phyloP scores from a whole-genome alignment of 2,113 vertebrate genomes.

The Emydura subglobosa region DNA sequence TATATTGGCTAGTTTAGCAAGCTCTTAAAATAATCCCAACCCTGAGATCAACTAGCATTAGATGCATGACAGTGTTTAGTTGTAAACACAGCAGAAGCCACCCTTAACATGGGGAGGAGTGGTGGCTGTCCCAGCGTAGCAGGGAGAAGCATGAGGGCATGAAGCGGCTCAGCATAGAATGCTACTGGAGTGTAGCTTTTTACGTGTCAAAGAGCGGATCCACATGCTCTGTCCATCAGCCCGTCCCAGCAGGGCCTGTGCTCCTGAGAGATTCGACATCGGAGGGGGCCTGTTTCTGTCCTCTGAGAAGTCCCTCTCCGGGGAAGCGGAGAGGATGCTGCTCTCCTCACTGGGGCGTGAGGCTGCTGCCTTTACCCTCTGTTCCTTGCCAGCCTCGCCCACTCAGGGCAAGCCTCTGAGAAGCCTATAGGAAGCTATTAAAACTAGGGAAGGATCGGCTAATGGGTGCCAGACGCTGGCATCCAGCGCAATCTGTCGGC shows the following conservation, averaged over 20 bases:
- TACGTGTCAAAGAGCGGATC: neutral
- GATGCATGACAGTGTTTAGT: neutral
- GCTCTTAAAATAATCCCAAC: neutral
- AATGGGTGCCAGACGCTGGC: neutral
- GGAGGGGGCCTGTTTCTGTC: neutral
- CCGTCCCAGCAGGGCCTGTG: neutral
- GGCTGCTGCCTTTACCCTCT: neutral
- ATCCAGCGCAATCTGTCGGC: neutral
- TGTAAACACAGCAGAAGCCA: neutral
- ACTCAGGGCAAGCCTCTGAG: neutral
- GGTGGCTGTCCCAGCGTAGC: neutral
- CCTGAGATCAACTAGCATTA: neutral
- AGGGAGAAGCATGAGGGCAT: neutral
- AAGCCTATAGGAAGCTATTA: neutral
- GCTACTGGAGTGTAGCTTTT: neutral
- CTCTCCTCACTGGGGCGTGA: neutral
- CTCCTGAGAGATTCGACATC: neutral
- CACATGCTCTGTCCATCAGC: neutral
- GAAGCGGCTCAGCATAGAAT: neutral
- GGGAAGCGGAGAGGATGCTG: neutral
- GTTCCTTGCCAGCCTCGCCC: neutral
- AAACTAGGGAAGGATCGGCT: neutral
- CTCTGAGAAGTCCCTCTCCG: neutral
- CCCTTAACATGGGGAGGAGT: neutral
- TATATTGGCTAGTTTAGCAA: accelerated